Evolutionary conservation across 2,888 invertebrate genomes (phyloP), one percentile per base, ranked within the genome.

Genomic region (Dastarcus helophoroides): DNA sequence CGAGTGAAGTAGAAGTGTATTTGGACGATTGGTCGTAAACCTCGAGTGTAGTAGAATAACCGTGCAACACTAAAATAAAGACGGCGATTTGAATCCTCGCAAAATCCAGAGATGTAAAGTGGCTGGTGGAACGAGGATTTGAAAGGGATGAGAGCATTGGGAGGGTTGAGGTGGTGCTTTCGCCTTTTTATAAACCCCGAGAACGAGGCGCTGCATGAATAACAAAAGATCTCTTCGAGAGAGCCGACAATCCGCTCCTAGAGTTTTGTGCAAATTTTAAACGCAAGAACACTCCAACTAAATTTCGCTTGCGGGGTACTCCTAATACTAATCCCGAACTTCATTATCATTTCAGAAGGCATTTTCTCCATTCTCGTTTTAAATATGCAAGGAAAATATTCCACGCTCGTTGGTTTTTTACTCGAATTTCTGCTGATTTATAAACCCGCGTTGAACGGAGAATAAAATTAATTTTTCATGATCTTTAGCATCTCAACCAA

Each of bases 151-250:
- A 17, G 19, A 17, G 19, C 6, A 7, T 17, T 17, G n/a, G 29
- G 35, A 34, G 27, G 35, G 33, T 28, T 29, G 32, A 33, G 33
- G 32, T 29, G 33, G 39, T 40, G 39, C 41, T 32, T 43, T 40
- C 39, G 44, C 46, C 48, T 51, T 55, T 51, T 54, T 48, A 49
- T 50, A 53, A 51, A 48, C 46, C 46, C 43, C 43, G 39, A 41
- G 43, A 43, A 47, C 40, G 47, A 50, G 47, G 50, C 49, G 50
- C 50, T 49, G 55, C 53, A 55, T 53, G 55, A 56, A 56, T 57
- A 57, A 56, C 55, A 56, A 56, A 56, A 50, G 54, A 51, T 44
- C 37, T 36, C 38, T 38, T 35, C 35, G n/a, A 33, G 41, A 38
- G 42, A 39, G 35, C 37, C 41, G 48, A 44, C 48, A 51, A 53